Evolutionary conservation across 1,140 invertebrate species (phyloP), one percentile per base, ranked within the genome.

Genomic region (Drosophila triauraria): DNA sequence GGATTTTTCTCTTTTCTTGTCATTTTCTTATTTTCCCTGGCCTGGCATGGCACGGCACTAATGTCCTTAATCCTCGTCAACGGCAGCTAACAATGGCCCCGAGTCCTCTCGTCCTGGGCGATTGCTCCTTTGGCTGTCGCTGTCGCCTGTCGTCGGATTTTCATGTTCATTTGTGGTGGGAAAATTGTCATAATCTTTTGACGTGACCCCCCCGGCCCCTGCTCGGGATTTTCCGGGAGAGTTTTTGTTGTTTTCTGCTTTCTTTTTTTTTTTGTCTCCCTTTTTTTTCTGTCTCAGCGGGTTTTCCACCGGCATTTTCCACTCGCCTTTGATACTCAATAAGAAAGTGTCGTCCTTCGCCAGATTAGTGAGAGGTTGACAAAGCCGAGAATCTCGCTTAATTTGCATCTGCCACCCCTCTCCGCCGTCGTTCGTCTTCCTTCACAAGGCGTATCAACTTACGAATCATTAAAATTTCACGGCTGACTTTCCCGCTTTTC

Each of bases 161-260:
- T 88, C 70, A 50, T 86, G 87, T 82, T 91, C 88, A 91, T 91
- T 91, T 91, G 88, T 84, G 88, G 88, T 91, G 85, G 72, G 79
- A 91, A 91, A 91, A 88, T 91, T 88, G 88, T 91, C 88, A 91
- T 91, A 91, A 91, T 91, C 88, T 91, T 91, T 91, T 91, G 88
- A 91, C 88, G 86, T 80, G 86, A 78, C 38, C 20, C 43, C 59
- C 50, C 69, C 47, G 51, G 47, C 48, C 43, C 60, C 57, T 20
- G 59, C 42, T 47, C 51, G 15, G 47, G 38, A 64, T 54, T 61
- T 65, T 77, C 79, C 59, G 43, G 17, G 10, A 43, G 25, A 20
- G 17, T 20, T 71, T 17, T 3, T 17, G 6, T 43, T 43, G n/a
- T 8, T 67, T 20, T 58, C 43, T 56, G 0, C 20, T 20, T 20